These are phyloP conservation scores for Motacilla tschutschensis DNA, from an alignment of 2,113 vertebrate species.

Conservation along the genomic window DNA sequence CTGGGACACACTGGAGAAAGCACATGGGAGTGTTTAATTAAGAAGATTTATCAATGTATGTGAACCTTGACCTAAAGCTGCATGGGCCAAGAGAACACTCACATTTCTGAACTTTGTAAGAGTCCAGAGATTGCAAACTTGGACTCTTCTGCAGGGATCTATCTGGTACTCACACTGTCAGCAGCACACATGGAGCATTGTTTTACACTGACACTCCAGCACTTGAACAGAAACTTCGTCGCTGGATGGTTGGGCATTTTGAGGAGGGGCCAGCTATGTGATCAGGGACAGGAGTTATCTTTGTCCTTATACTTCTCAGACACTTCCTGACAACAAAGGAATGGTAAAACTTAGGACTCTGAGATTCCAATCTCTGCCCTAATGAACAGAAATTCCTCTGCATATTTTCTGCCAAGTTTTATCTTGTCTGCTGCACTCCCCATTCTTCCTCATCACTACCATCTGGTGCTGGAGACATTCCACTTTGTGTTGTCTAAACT, in stretches of 20 bases:
- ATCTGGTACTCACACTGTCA: not conserved
- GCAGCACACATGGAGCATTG: not conserved
- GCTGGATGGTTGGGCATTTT: not conserved
- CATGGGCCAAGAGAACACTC: not conserved
- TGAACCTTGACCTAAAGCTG: not conserved
- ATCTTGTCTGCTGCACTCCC: conserved; percentile 31
- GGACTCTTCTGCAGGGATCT: not conserved
- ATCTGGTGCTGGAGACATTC: conserved; percentile 43
- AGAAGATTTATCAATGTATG: not conserved
- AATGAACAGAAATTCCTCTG: conserved; percentile 32
- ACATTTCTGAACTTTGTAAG: not conserved
- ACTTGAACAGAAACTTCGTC: not conserved
- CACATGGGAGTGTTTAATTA: not conserved
- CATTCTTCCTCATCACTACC: conserved; percentile 41
- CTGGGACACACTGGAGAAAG: not conserved
- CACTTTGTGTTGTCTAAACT: conserved; percentile 38
- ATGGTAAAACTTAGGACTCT: not conserved
- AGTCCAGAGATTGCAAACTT: not conserved
- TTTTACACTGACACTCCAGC: not conserved
- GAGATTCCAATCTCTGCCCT: conserved; percentile 31
- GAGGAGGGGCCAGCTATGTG: not conserved
- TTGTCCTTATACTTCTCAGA: not conserved
- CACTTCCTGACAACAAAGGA: conserved; percentile 4
- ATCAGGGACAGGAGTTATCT: not conserved
- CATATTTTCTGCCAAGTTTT: conserved; percentile 43